Conservation (phyloP, 2,113 vertebrate genomes). For the Microtus ochrogaster region DNA sequence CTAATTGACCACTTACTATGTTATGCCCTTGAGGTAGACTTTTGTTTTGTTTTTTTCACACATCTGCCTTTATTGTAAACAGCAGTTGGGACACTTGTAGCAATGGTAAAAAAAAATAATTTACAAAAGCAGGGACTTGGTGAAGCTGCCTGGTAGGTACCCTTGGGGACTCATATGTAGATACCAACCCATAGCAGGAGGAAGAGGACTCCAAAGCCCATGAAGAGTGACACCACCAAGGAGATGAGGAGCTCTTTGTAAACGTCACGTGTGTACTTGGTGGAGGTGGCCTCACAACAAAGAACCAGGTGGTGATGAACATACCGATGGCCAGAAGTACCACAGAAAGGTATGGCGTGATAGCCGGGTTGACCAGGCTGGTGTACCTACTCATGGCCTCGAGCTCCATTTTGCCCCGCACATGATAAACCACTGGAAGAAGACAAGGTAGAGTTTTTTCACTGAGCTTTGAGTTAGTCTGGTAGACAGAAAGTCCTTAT, state of each 20-base stretch:
- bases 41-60: neutral
- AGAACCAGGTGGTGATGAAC: conserved; percentile 99
- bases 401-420: conserved; percentile 87
- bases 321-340: conserved; percentile 98
- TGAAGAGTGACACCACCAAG: conserved; percentile 97
- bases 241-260: conserved; percentile 99
- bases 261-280: conserved; percentile 97
- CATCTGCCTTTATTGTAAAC: conserved; percentile 74
- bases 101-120: conserved; percentile 66
- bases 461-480: too few relatives aligned
- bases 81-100: neutral
- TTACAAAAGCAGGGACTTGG: conserved; percentile 70
- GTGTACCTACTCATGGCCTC: conserved; percentile 99
- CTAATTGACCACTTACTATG: neutral
- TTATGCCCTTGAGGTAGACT: neutral
- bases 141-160: conserved; percentile 18
- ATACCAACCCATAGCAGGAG: conserved; percentile 98
- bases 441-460: too few relatives aligned
- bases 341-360: conserved; percentile 97
- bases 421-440: too few relatives aligned
- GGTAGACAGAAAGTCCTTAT: too few relatives aligned
- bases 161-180: conserved; percentile 90
- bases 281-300: conserved; percentile 99
- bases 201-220: conserved; percentile 98
- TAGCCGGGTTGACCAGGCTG: conserved; percentile 98